Percentiles rank a stretch among this genome's conserved stretches.
Evolutionary conservation across 2,113 vertebrate genomes (phyloP).

Genomic region (Chlamydotis undulata): DNA sequence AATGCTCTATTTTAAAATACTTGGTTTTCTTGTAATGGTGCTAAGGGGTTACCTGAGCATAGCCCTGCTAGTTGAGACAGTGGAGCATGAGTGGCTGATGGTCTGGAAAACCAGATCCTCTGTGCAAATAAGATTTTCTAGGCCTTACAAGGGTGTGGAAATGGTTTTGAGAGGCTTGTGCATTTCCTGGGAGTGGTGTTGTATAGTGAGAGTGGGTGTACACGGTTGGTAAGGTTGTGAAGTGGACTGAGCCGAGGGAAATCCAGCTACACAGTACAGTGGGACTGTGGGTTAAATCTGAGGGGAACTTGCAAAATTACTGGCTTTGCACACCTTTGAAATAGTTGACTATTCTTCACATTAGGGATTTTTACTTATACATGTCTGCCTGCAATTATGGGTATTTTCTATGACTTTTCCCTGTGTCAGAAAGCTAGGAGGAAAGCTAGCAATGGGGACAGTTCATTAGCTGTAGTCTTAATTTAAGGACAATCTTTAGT

Average conservation of each 20-base stretch:
- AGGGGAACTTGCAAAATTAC: not conserved
- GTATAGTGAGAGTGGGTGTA: not conserved
- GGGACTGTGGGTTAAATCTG: not conserved
- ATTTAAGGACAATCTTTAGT: not conserved
- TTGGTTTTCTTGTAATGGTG: not conserved
- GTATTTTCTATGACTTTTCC: not conserved
- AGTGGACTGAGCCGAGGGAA: not conserved
- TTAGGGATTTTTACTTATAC: not conserved
- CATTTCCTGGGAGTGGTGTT: not conserved
- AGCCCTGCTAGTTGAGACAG: not conserved
- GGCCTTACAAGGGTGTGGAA: not conserved
- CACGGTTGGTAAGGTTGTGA: not conserved
- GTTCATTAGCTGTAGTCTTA: not conserved
- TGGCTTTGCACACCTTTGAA: not conserved
- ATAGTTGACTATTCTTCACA: not conserved
- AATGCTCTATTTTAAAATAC: not conserved
- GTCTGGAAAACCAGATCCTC: not conserved
- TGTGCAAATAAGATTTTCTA: not conserved
- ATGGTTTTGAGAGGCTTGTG: not conserved
- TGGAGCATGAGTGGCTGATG: not conserved
- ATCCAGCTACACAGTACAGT: not conserved
- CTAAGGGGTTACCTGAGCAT: not conserved
- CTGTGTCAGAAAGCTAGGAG: not conserved
- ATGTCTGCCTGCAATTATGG: not conserved
- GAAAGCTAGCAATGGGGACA: not conserved